Conservation (phyloP, 2,113 vertebrate genomes). For the Eubucco bourcierii region DNA sequence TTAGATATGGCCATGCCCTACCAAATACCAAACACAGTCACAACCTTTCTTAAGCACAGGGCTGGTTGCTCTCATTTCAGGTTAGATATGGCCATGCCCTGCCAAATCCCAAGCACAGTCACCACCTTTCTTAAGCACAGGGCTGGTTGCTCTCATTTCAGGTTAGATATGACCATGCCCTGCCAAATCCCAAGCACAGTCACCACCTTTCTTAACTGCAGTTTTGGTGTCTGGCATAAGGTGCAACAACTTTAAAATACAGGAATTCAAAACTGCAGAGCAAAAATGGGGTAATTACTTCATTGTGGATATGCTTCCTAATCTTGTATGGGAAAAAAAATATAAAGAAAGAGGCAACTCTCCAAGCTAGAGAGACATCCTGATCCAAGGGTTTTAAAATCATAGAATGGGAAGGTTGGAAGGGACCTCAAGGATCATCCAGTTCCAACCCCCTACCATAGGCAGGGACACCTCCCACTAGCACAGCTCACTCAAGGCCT, state of each 20-base stretch:
- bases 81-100: neutral
- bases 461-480: too few species aligned
- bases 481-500: too few species aligned
- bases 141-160: neutral
- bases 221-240: neutral
- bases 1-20: neutral
- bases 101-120: conserved; percentile 3
- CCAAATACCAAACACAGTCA: conserved; percentile 1
- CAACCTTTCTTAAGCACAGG: neutral
- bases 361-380: neutral
- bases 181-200: conserved; percentile 11
- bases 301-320: neutral
- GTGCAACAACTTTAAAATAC: neutral
- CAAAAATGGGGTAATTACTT: neutral
- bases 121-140: neutral
- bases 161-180: neutral
- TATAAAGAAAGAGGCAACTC: neutral
- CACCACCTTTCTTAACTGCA: neutral
- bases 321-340: neutral
- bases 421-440: too few species aligned
- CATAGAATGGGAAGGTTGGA: too few species aligned
- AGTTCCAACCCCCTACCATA: too few species aligned
- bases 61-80: neutral
- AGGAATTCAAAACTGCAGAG: neutral
- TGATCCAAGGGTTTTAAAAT: neutral